These are phyloP conservation scores for Mimas tiliae DNA, from an alignment of 2,888 invertebrate species.

Conservation along the genomic window DNA sequence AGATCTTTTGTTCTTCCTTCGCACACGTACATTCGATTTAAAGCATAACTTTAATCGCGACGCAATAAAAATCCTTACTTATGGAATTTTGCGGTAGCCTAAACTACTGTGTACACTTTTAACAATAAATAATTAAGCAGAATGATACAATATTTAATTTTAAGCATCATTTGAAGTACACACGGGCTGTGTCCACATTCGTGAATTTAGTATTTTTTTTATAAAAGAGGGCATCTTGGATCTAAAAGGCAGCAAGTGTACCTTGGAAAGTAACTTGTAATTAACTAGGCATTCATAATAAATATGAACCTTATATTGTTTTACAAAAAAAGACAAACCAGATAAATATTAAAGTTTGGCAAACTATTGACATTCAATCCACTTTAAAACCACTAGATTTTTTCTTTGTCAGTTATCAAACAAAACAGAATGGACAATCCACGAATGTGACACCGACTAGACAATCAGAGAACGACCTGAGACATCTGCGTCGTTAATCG, in stretches of 20 bases:
- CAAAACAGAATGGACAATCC: slow-evolving; percentile 28
- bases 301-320: not conserved
- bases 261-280: not conserved
- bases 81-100: slow-evolving; percentile 22
- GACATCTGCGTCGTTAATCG: slow-evolving; percentile 68
- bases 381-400: not conserved
- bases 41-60: slow-evolving; percentile 15
- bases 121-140: not conserved
- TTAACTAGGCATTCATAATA: not conserved
- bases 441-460: slow-evolving; percentile 54
- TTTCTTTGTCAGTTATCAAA: not conserved
- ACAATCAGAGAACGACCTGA: slow-evolving; percentile 74
- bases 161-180: slow-evolving; percentile 10
- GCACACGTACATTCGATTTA: slow-evolving; percentile 10
- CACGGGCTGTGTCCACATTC: slow-evolving; percentile 16
- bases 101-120: slow-evolving; percentile 2
- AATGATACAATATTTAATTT: slow-evolving; percentile 12
- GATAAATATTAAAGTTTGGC: not conserved
- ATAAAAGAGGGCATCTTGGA: not conserved
- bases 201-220: not conserved
- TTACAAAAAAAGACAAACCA: not conserved
- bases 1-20: slow-evolving; percentile 16
- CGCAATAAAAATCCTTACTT: slow-evolving; percentile 10
- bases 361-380: too few relatives aligned
- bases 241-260: not conserved